Evolutionary conservation across 2,888 invertebrate genomes (phyloP).

Genomic region (Crossocerus cetratus): DNA sequence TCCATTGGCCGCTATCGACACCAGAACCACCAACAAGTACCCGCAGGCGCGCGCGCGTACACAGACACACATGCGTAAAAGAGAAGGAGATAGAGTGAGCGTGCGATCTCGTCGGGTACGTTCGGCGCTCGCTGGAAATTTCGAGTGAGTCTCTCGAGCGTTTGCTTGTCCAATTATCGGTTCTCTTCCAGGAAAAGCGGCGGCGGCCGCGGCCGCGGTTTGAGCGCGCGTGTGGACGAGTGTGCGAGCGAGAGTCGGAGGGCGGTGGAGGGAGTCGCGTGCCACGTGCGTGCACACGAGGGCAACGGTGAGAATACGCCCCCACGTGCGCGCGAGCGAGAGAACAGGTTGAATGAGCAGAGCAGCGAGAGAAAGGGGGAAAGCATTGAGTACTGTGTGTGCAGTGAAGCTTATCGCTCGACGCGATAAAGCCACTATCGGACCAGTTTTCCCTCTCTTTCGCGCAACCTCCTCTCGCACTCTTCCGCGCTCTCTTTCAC

Average conservation of each 20-base stretch:
- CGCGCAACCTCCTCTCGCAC: slow-evolving; percentile 11
- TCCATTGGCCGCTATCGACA: too few relatives aligned
- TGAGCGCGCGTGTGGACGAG: too few relatives aligned
- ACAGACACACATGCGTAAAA: too few relatives aligned
- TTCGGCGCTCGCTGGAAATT: too few relatives aligned
- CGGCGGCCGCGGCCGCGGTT: background rate
- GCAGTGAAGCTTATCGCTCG: slow-evolving; percentile 46
- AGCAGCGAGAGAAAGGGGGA: slow-evolving; percentile 7
- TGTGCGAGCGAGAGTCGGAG: too few relatives aligned
- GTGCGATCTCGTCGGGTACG: too few relatives aligned
- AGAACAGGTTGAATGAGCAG: background rate
- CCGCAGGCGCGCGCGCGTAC: too few relatives aligned
- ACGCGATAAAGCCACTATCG: slow-evolving; percentile 53
- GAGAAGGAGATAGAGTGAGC: too few relatives aligned
- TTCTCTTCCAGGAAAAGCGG: slow-evolving; percentile 15
- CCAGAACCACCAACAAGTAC: too few relatives aligned
- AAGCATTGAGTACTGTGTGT: slow-evolving; percentile 7
- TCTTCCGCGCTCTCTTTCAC: slow-evolving; percentile 16
- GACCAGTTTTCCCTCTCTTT: slow-evolving; percentile 19
- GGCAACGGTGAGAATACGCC: slow-evolving; percentile 37
- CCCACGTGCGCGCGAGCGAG: slow-evolving; percentile 34
- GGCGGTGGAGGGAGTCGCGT: slow-evolving; percentile 2
- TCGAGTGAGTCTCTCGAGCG: too few relatives aligned
- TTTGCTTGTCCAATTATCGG: slow-evolving; percentile 2
- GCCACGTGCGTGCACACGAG: slow-evolving; percentile 42